Evolutionary conservation across 2,113 vertebrate genomes (phyloP).

Genomic region (Ascaphus truei): DNA sequence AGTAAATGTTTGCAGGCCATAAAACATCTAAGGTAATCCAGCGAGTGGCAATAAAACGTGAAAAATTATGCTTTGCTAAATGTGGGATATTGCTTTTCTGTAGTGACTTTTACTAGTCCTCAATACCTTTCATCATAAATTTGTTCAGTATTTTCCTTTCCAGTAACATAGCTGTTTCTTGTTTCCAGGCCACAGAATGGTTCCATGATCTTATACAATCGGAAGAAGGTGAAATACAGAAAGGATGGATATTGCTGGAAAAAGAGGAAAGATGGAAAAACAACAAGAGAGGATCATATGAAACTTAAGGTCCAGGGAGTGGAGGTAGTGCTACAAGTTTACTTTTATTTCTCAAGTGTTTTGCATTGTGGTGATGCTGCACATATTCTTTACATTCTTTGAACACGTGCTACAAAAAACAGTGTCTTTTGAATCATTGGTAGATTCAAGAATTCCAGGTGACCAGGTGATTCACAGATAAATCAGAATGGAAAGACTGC

Average conservation of each 20-base stretch:
- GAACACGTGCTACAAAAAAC: not conserved
- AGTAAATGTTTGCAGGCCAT: slow-evolving; percentile 40
- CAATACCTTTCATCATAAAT: slow-evolving; percentile 17
- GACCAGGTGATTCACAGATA: too few relatives aligned
- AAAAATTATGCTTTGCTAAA: slow-evolving; percentile 15
- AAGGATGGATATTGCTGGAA: slow-evolving; percentile 99
- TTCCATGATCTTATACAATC: slow-evolving; percentile 99
- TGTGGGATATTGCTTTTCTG: slow-evolving; percentile 39
- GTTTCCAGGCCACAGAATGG: slow-evolving; percentile 95
- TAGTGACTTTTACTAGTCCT: slow-evolving; percentile 23
- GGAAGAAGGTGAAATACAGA: slow-evolving; percentile 99
- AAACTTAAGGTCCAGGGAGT: slow-evolving; percentile 98
- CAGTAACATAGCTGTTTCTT: slow-evolving; percentile 50
- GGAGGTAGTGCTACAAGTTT: slow-evolving; percentile 75
- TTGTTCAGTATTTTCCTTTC: slow-evolving; percentile 24
- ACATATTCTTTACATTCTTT: not conserved
- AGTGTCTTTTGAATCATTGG: not conserved
- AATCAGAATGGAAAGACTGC: too few relatives aligned
- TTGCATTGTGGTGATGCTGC: not conserved
- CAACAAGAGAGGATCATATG: slow-evolving; percentile 98
- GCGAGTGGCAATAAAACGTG: slow-evolving; percentile 40
- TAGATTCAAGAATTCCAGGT: not conserved
- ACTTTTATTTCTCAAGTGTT: not conserved
- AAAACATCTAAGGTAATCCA: slow-evolving; percentile 42
- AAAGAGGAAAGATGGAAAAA: slow-evolving; percentile 98